A percentile compares a stretch with the other conserved stretches of the same genome.
Conservation (phyloP, 1,140 invertebrate species). For the Anoplolepis gracilipes region DNA sequence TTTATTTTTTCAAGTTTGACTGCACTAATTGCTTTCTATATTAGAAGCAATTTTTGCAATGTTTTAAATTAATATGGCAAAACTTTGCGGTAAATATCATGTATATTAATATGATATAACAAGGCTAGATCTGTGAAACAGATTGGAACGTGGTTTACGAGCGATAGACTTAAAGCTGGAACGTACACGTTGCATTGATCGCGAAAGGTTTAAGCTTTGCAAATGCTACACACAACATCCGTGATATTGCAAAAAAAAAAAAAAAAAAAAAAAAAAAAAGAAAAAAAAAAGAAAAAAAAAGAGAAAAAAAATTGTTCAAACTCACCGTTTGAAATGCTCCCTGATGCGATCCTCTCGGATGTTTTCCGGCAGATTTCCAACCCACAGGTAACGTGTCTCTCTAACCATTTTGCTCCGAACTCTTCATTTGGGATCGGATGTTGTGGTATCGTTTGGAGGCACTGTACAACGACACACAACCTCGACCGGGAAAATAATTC, state of each 20-base stretch:
- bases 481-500: conserved; percentile 74
- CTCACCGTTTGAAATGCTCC: conserved; percentile 99
- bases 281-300: too few relatives aligned
- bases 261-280: background rate
- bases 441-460: conserved; percentile 86
- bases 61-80: background rate
- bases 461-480: conserved; percentile 86
- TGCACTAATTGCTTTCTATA: background rate
- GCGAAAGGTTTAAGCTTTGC: background rate
- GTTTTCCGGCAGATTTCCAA: conserved; percentile 99
- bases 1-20: background rate
- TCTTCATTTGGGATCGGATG: conserved; percentile 90
- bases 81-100: background rate
- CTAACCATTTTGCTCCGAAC: conserved; percentile 98
- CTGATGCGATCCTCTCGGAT: conserved; percentile 97
- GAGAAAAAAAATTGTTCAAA: background rate
- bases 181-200: background rate
- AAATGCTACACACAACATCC: background rate
- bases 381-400: conserved; percentile 99
- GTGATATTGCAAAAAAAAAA: background rate
- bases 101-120: background rate
- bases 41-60: background rate
- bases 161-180: conserved; percentile 32
- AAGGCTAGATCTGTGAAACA: background rate
- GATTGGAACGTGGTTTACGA: background rate